Percentiles rank a stretch among this genome's conserved stretches.
Conservation (phyloP, 1,140 invertebrate genomes). For the Heliconius congener region DNA sequence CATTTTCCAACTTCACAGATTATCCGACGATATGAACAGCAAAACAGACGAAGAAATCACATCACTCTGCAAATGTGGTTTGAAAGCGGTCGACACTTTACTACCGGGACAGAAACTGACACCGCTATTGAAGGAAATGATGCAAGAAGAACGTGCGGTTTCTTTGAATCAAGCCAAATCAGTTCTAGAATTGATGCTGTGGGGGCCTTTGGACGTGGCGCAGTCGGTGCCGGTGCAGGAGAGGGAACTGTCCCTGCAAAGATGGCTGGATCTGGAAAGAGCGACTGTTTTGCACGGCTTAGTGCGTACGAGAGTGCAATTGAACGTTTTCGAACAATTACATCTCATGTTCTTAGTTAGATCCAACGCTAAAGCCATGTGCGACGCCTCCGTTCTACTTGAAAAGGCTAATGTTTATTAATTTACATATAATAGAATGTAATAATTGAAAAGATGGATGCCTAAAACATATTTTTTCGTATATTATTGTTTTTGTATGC, state of each 20-base stretch:
- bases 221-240: constrained; percentile 85
- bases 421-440: constrained; percentile 5
- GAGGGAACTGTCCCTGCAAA: constrained; percentile 86
- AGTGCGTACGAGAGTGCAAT: constrained; percentile 86
- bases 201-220: constrained; percentile 90
- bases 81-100: constrained; percentile 86
- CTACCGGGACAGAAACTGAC: constrained; percentile 84
- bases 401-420: constrained; percentile 80
- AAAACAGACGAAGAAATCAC: constrained; percentile 83
- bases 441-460: too few relatives aligned
- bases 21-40: constrained; percentile 83
- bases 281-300: constrained; percentile 90
- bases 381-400: constrained; percentile 87
- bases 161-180: constrained; percentile 88
- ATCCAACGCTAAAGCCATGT: constrained; percentile 89
- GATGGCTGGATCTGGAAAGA: constrained; percentile 91
- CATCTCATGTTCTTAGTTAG: constrained; percentile 91
- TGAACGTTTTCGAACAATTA: constrained; percentile 89
- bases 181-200: constrained; percentile 90
- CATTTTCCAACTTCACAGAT: constrained; percentile 66
- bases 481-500: background rate
- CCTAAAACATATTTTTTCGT: background rate
- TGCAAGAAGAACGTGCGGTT: constrained; percentile 87
- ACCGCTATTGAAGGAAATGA: constrained; percentile 85
- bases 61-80: constrained; percentile 90